Percentiles rank a stretch among this genome's conserved stretches.
Evolutionary conservation across 2,888 invertebrate genomes (phyloP).

Genomic region (Deladenus siricidicola): DNA sequence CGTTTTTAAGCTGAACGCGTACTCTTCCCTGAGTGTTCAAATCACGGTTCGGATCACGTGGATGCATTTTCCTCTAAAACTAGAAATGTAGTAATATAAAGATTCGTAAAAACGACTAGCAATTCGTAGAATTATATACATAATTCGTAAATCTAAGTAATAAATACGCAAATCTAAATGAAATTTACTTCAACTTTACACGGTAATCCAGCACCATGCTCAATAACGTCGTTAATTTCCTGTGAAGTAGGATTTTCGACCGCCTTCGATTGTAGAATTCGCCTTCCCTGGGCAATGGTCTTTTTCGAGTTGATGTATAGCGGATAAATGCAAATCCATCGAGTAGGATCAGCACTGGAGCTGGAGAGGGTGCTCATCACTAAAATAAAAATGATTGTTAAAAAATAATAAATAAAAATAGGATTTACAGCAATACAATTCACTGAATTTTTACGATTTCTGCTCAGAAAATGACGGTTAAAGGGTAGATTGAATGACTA

Average conservation of each 20-base stretch:
- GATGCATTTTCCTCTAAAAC: slow-evolving; percentile 66
- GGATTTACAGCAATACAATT: too few species aligned
- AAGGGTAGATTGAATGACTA: too few species aligned
- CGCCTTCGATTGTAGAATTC: slow-evolving; percentile 61
- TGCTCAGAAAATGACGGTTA: too few species aligned
- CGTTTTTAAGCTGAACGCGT: slow-evolving; percentile 72
- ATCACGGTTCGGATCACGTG: slow-evolving; percentile 84
- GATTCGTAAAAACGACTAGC: neutral
- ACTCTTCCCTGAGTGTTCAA: slow-evolving; percentile 72
- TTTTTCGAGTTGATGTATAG: slow-evolving; percentile 89
- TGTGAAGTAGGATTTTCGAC: slow-evolving; percentile 82
- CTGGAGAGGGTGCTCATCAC: too few species aligned
- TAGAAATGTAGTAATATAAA: neutral
- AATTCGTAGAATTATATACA: too few species aligned
- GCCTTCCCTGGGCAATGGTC: slow-evolving; percentile 77
- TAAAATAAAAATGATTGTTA: too few species aligned
- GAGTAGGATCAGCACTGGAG: too few species aligned
- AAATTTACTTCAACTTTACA: slow-evolving; percentile 69
- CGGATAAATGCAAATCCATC: slow-evolving; percentile 92
- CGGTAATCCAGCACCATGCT: slow-evolving; percentile 68
- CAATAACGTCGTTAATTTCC: slow-evolving; percentile 85
- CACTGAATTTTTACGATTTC: too few species aligned
- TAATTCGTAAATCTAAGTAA: neutral
- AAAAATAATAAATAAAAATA: too few species aligned
- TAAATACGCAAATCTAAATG: slow-evolving; percentile 6